Conservation (phyloP, 2,888 invertebrate genomes). For the Polylopha cassiicola region DNA sequence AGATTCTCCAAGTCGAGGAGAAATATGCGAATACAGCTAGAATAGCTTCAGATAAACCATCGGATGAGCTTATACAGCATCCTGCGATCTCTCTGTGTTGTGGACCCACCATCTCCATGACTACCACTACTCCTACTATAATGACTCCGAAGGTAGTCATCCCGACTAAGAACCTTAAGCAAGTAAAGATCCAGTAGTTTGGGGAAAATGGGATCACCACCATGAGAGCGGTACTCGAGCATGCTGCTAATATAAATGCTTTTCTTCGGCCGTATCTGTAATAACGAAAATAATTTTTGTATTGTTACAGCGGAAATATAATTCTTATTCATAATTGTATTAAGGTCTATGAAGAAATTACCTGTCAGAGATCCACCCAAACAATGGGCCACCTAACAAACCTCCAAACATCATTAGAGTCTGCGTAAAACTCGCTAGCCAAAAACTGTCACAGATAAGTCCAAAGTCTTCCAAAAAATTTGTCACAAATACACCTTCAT, state of each 20-base stretch:
- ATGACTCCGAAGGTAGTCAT: no score
- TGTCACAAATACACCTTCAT: slow-evolving; percentile 34
- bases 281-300: slow-evolving; percentile 20
- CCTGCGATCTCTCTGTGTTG: slow-evolving; percentile 54
- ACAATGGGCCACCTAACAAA: slow-evolving; percentile 38
- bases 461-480: slow-evolving; percentile 43
- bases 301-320: background rate
- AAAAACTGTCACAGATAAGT: slow-evolving; percentile 44
- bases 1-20: slow-evolving; percentile 40
- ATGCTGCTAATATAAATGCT: slow-evolving; percentile 80
- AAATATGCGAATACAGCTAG: slow-evolving; percentile 42
- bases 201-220: slow-evolving; percentile 80
- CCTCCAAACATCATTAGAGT: slow-evolving; percentile 47
- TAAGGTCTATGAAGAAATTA: slow-evolving; percentile 32
- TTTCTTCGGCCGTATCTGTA: slow-evolving; percentile 61
- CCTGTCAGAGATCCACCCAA: slow-evolving; percentile 59
- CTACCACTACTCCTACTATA: slow-evolving; percentile 86
- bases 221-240: slow-evolving; percentile 80
- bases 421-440: slow-evolving; percentile 50
- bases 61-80: slow-evolving; percentile 33
- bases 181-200: slow-evolving; percentile 71
- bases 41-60: slow-evolving; percentile 34
- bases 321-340: background rate
- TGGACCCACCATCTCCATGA: slow-evolving; percentile 76
- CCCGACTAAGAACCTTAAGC: slow-evolving; percentile 81